Evolutionary conservation across 2,888 invertebrate species (phyloP), one percentile per base, ranked within the genome.

Genomic region (Rhagophthalmus giganteus): DNA sequence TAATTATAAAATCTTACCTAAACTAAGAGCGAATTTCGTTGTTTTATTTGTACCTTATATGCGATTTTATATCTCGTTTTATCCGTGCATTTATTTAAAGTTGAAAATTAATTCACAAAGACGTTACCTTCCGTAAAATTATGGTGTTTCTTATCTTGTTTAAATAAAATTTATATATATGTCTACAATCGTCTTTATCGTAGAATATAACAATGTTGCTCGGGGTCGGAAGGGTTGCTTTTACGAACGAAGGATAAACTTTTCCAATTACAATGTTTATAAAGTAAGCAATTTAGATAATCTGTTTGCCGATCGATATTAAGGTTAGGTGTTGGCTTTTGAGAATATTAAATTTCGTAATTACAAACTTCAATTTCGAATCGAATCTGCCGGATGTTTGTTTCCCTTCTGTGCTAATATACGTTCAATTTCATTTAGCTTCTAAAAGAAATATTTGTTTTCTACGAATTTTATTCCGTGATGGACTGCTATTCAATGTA

Each of bases 211-310:
- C 49, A 54, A 54, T 44, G 54, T 40, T 49, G 34, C 49, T 49
- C 49, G 24, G 38, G 41, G 45, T 40, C 25, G 49, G 45, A 60
- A 60, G 59, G 60, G 59, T 58, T 59, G 57, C 55, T 57, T 54
- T 60, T 56, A 49, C 54, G 54, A 55, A 60, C 56, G 59, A 52
- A 46, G 57, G 55, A 58, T 62, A 61, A 70, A 70, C 65, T 69
- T 70, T 71, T 70, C 70, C 69, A 71, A 71, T 71, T 71, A 69
- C 67, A 64, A 61, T 68, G 69, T 71, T 69, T 69, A 68, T 66
- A 65, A 67, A 69, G 69, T 66, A 69, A 70, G 69, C 71, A 70
- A 70, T 71, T 70, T 71, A 69, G 69, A 70, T 71, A 71, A 71
- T 70, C 68, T 69, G 69, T 70, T 70, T 68, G 64, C 66, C 61